Base-by-base conservation (phyloP, 1,140 invertebrate species). In the Drosophila busckii region DNA sequence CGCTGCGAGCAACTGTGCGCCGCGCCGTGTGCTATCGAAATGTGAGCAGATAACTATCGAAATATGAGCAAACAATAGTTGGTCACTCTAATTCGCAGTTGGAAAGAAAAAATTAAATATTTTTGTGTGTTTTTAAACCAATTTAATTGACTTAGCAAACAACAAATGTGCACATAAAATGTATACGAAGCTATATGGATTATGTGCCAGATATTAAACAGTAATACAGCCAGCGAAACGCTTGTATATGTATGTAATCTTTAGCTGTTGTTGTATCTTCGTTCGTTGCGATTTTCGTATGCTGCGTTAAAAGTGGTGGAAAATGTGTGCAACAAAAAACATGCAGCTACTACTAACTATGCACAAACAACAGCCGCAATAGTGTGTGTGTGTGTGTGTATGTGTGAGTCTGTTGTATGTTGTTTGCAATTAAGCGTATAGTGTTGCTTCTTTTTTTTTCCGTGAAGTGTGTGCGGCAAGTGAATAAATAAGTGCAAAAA, bases 101-200 rank as follows among this genome's bases (percentile, higher is more conserved):
- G 65, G 50, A 52, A 71, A 71, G 63, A 75, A 73, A 70, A 75
- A 66, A 68, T 60, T 75, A 73, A 73, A 75, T 75, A 62, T 71
- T 71, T 73, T 67, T 71, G 58, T 68, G 69, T 54, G 52, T 68
- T 71, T 73, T 37, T 31, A 29, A 54, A 54, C 15, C 16, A 7
- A 54, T 45, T 25, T 12, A 54, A 45, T 54, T 54, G 41, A 19
- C 35, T 41, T 40, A 25, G 16, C 52, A 63, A 63, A 63, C 32
- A 6, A 13, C 5, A 48, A 37, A 58, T 20, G 31, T 42, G 19
- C 16, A 31, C 28, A 32, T 4, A 22, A 41, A 28, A 9, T 4
- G 10, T 8, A 22, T 54, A 49, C 38, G n/a, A 12, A 16, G 26
- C 49, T 10, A 60, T 60, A 40, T 44, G 41, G 40, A 54, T 26